These are phyloP conservation scores for Apamea sordens DNA, from an alignment of 2,888 invertebrate genomes.

Conservation along the genomic window DNA sequence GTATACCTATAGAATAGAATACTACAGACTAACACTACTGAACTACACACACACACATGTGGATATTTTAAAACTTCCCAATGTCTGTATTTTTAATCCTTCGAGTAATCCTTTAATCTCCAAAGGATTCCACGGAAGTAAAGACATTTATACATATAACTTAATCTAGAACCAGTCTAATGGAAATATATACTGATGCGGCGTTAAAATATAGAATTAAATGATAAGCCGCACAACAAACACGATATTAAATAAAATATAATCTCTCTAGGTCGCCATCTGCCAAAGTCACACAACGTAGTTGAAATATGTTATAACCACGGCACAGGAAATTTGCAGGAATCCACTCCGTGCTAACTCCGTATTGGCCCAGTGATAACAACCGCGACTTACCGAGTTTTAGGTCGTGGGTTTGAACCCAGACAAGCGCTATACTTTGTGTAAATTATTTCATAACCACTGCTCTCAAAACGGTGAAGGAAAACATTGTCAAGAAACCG, in stretches of 20 bases:
- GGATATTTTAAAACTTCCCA: too few relatives aligned
- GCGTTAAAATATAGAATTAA: not conserved
- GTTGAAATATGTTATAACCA: slow-evolving; percentile 38
- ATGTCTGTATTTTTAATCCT: too few relatives aligned
- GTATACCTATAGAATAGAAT: too few relatives aligned
- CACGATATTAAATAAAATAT: slow-evolving; percentile 17
- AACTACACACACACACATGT: too few relatives aligned
- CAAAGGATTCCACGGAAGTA: not conserved
- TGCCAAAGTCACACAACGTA: slow-evolving; percentile 48
- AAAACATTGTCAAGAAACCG: too few relatives aligned
- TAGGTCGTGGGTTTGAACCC: too few relatives aligned
- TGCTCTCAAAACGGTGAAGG: too few relatives aligned
- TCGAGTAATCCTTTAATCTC: not conserved
- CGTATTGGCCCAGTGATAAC: too few relatives aligned
- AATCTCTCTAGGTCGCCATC: slow-evolving; percentile 30
- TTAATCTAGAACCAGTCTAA: not conserved
- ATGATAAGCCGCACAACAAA: slow-evolving; percentile 23
- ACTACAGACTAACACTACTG: too few relatives aligned
- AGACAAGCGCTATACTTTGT: too few relatives aligned
- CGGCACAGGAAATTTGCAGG: not conserved
- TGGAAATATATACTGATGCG: not conserved
- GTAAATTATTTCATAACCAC: too few relatives aligned
- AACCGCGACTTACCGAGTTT: too few relatives aligned
- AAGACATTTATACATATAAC: not conserved
- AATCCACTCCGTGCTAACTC: not conserved